Evolutionary conservation across 2,888 invertebrate species (phyloP), one percentile per base, ranked within the genome.

Genomic region (Timema podura): DNA sequence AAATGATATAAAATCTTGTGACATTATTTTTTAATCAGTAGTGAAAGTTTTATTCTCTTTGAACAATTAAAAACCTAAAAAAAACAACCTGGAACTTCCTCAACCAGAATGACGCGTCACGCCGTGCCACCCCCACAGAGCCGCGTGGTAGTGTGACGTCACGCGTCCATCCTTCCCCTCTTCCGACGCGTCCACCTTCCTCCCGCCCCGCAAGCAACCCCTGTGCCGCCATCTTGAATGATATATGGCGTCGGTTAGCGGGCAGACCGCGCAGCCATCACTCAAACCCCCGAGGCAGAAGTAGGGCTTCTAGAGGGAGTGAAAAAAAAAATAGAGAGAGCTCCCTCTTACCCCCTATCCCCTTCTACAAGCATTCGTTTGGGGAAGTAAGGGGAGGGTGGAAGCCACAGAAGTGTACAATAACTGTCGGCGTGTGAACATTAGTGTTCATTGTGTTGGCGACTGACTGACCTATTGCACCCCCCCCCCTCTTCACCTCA

Each of bases 191-290:
- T 48, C 70, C 51, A 51, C 49, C 73, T 74, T 76, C 69, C 67
- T 65, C 59, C 66, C 49, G 30, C 51, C 44, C 64, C 45, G 75
- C 30, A 30, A 1, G 3, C 30, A 30, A 30, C 30, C 30, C 30
- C 30, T 30, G 30, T 30, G 30, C 80, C 80, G 81, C 81, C 81
- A 82, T 81, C 80, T 81, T 83, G 83, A 83, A 85, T 85, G 84
- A 85, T 84, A 82, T 84, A 84, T 84, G 83, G 84, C 84, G 82
- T 81, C 82, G 83, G 84, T 83, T 84, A 83, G 82, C 80, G 82
- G 83, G 83, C 83, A 83, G 83, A 79, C 83, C 81, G 80, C 80
- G 83, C 83, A 82, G 83, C 84, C 84, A 85, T 85, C 84, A 84
- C 83, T 85, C 84, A 84, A 83, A 68, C 68, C 70, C 54, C 70